Conservation (phyloP, 2,113 vertebrate genomes). For the Forbesichthys agassizii region DNA sequence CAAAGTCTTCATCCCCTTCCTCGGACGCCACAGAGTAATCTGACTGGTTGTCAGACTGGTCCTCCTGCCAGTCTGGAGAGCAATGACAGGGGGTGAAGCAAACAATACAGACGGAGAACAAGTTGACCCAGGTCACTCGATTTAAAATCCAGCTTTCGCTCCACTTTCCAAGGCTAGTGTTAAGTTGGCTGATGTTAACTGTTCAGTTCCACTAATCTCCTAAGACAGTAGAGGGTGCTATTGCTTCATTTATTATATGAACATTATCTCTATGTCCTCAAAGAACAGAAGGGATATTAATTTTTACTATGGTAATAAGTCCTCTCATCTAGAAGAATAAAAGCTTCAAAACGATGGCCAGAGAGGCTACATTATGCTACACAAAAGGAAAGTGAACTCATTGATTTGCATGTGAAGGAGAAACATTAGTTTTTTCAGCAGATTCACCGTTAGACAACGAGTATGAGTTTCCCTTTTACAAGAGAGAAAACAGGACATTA, state of each 20-base stretch:
- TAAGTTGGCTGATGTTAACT: background rate
- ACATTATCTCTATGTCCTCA: background rate
- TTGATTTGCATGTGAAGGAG: too few relatives aligned
- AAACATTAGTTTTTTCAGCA: too few relatives aligned
- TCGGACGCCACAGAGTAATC: conserved; percentile 98
- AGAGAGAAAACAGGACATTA: too few relatives aligned
- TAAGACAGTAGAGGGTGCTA: conserved; percentile 19
- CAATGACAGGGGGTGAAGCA: conserved; percentile 16
- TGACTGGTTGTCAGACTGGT: conserved; percentile 98
- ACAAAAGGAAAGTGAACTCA: too few relatives aligned
- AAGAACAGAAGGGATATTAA: background rate
- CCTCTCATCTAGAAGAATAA: background rate
- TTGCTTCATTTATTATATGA: background rate
- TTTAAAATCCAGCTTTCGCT: background rate
- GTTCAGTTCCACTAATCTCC: background rate
- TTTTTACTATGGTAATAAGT: background rate
- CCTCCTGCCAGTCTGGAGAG: conserved; percentile 94
- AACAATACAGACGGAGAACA: background rate
- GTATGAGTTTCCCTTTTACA: too few relatives aligned
- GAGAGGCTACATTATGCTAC: too few relatives aligned
- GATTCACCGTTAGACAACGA: too few relatives aligned
- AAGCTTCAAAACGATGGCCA: too few relatives aligned
- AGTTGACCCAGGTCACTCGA: background rate
- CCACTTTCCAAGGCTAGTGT: too few relatives aligned
- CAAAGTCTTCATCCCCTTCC: conserved; percentile 97